A percentile compares a stretch with the other conserved stretches of the same genome.
These are phyloP conservation scores for Meandrusa payeni DNA, from an alignment of 2,888 invertebrate species.

Conservation along the genomic window DNA sequence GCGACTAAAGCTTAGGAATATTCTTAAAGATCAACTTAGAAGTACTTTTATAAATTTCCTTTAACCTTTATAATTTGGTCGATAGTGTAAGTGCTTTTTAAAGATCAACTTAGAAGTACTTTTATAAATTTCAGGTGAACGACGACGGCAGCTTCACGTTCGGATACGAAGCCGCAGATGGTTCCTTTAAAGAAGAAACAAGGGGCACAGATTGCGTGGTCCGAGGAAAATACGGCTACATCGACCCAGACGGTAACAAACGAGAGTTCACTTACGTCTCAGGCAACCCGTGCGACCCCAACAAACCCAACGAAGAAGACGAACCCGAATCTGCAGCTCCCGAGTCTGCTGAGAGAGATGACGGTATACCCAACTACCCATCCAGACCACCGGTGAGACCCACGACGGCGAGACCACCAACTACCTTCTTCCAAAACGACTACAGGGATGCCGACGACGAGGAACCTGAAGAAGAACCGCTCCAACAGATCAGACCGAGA, in stretches of 20 bases:
- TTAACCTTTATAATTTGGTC: too few species aligned
- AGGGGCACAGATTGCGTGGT: constrained; percentile 92
- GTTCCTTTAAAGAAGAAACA: constrained; percentile 93
- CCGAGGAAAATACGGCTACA: constrained; percentile 92
- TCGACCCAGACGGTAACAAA: constrained; percentile 93
- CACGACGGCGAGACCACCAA: constrained; percentile 79
- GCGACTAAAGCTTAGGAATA: too few species aligned
- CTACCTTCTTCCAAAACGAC: constrained; percentile 86
- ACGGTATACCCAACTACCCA: constrained; percentile 84
- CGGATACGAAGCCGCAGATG: constrained; percentile 92
- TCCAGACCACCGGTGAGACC: constrained; percentile 62
- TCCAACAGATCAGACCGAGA: constrained; percentile 67
- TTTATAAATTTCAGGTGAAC: constrained; percentile 76
- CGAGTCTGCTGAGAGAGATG: constrained; percentile 81
- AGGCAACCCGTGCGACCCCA: constrained; percentile 92
- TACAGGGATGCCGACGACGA: constrained; percentile 84
- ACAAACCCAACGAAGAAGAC: constrained; percentile 87
- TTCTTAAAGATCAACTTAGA: too few species aligned
- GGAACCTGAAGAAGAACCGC: constrained; percentile 77
- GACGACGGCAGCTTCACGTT: constrained; percentile 92
- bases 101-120: too few species aligned
- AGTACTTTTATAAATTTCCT: too few species aligned
- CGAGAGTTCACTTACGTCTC: constrained; percentile 93
- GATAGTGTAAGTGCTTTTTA: too few species aligned
- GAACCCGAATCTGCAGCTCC: constrained; percentile 76